These are phyloP conservation scores for Callorhinus ursinus DNA, from an alignment of 2,113 vertebrate species.

Conservation along the genomic window DNA sequence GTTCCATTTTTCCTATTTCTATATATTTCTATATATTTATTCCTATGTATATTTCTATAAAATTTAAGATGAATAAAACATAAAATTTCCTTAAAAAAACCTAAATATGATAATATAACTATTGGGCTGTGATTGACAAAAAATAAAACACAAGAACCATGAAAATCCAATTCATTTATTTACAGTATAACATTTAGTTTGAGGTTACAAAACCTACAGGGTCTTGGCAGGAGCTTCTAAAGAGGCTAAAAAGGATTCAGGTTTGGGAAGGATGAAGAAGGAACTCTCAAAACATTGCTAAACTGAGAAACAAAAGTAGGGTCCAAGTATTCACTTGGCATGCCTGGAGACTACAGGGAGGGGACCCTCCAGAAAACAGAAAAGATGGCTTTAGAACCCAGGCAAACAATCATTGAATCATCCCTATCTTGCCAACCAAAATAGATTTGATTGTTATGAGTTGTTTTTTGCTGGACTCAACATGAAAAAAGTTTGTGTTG, in stretches of 20 bases:
- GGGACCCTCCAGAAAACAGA: not conserved
- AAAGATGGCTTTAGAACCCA: not conserved
- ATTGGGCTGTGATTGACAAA: not conserved
- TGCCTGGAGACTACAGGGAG: not conserved
- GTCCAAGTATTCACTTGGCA: not conserved
- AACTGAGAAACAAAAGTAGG: not conserved
- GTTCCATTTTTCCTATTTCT: not conserved
- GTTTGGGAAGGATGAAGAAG: not conserved
- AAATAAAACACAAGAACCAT: not conserved
- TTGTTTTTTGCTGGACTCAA: not conserved
- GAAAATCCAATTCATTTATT: not conserved
- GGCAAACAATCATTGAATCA: not conserved
- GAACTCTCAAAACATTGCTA: not conserved
- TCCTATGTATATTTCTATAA: not conserved
- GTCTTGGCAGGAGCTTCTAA: not conserved
- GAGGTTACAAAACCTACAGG: not conserved
- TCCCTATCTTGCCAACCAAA: not conserved
- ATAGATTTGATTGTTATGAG: not conserved
- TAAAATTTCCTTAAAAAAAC: constrained; percentile 6
- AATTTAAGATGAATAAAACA: not conserved
- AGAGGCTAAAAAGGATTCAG: not conserved
- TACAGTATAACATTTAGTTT: not conserved
- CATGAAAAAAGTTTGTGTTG: not conserved
- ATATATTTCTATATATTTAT: not conserved
- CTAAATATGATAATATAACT: not conserved